Conservation (phyloP, 1,140 invertebrate species). For the Acromyrmex echinatior region DNA sequence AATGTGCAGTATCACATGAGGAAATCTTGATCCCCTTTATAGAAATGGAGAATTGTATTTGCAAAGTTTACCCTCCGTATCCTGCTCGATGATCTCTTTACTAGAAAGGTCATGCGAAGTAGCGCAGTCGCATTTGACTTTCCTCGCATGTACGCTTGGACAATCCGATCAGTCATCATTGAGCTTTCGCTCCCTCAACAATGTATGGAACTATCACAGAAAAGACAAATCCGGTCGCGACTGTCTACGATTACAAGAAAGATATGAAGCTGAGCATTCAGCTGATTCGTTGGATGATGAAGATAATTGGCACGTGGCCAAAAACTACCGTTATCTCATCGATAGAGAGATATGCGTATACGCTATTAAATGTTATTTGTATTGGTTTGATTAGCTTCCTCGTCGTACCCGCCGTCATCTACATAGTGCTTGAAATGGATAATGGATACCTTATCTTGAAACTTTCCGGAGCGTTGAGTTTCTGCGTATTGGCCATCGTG, state of each 20-base stretch:
- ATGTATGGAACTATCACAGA: neutral
- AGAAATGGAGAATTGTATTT: neutral
- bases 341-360: neutral
- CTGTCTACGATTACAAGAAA: neutral
- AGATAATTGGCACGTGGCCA: constrained; percentile 69
- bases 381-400: constrained; percentile 57
- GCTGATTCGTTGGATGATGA: constrained; percentile 65
- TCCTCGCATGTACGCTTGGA: neutral
- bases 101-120: neutral
- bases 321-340: neutral
- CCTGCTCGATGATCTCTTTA: neutral
- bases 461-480: constrained; percentile 77
- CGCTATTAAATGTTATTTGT: constrained; percentile 27
- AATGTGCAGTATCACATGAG: neutral
- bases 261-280: constrained; percentile 52
- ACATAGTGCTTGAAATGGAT: constrained; percentile 67
- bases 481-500: constrained; percentile 76
- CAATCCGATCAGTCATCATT: constrained; percentile 3
- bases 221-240: neutral
- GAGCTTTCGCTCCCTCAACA: neutral
- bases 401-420: constrained; percentile 15
- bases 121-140: constrained; percentile 5
- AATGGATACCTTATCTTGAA: constrained; percentile 73
- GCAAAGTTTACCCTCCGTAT: constrained; percentile 12
- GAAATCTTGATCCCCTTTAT: neutral